Evolutionary conservation across 1,140 invertebrate species (phyloP).

Genomic region (Psix sp.): DNA sequence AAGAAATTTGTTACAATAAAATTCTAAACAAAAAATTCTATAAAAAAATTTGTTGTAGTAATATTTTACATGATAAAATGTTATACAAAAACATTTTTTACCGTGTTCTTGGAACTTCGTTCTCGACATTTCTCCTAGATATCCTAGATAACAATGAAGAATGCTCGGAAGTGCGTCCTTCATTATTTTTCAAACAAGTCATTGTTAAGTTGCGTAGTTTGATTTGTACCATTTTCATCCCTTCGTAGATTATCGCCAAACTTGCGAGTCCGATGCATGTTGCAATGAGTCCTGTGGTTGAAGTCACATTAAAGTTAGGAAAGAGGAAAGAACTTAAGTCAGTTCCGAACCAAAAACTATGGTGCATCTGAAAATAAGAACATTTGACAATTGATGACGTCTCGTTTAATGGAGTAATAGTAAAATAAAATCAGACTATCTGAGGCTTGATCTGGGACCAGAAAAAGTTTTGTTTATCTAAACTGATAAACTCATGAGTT

Average conservation of each 20-base stretch:
- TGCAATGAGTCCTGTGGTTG: conserved; percentile 74
- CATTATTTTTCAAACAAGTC: conserved; percentile 21
- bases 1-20: no score
- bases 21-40: no score
- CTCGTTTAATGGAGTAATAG: not conserved
- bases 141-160: conserved; percentile 68
- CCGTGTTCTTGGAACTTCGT: conserved; percentile 44
- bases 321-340: conserved; percentile 79
- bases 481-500: no score
- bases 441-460: not conserved
- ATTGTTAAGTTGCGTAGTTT: conserved; percentile 59
- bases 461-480: no score
- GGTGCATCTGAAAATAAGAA: conserved; percentile 75
- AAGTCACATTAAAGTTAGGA: conserved; percentile 75
- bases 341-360: conserved; percentile 80
- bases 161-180: conserved; percentile 60
- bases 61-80: no score
- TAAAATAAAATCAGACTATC: conserved; percentile 1
- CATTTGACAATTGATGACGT: not conserved
- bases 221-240: conserved; percentile 77
- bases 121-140: conserved; percentile 45
- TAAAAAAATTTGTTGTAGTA: no score
- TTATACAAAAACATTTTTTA: conserved; percentile 27
- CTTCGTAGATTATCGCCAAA: conserved; percentile 78
- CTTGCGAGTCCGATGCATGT: conserved; percentile 78